Percentiles rank a stretch among this genome's conserved stretches.
phyloP scores from a whole-genome alignment of 2,888 invertebrate species.

The Podabrus alpinus region DNA sequence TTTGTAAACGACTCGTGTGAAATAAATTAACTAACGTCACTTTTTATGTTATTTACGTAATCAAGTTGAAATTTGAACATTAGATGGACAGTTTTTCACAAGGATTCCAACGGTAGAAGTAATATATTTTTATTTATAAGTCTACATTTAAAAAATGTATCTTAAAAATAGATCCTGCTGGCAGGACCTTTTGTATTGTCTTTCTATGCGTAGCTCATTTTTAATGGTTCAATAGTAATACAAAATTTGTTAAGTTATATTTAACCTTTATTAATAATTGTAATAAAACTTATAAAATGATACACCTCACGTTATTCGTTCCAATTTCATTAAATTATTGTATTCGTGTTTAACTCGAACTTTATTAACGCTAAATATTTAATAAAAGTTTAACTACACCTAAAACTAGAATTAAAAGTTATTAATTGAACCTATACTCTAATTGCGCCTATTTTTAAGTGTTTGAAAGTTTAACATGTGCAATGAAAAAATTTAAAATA shows the following conservation, averaged over 20 bases:
- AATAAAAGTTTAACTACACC: not conserved
- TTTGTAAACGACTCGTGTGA: too few relatives aligned
- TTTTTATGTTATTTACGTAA: too few relatives aligned
- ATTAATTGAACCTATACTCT: not conserved
- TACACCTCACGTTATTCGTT: not conserved
- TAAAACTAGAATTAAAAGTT: not conserved
- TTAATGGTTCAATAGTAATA: not conserved
- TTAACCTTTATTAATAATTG: not conserved
- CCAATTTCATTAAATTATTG: not conserved
- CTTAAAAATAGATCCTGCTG: too few relatives aligned
- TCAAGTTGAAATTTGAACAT: too few relatives aligned
- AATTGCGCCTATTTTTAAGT: not conserved
- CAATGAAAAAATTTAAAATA: not conserved
- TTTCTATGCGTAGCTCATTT: too few relatives aligned
- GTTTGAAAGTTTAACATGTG: not conserved
- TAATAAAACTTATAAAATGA: not conserved
- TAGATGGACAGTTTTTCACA: too few relatives aligned
- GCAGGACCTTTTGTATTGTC: too few relatives aligned
- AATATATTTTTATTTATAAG: too few relatives aligned
- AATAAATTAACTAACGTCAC: too few relatives aligned
- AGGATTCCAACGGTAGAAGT: too few relatives aligned
- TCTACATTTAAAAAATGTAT: too few relatives aligned
- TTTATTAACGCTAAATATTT: not conserved
- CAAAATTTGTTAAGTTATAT: not conserved
- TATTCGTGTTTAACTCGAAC: not conserved